Conservation (phyloP, 2,113 vertebrate species). For the Channa argus region DNA sequence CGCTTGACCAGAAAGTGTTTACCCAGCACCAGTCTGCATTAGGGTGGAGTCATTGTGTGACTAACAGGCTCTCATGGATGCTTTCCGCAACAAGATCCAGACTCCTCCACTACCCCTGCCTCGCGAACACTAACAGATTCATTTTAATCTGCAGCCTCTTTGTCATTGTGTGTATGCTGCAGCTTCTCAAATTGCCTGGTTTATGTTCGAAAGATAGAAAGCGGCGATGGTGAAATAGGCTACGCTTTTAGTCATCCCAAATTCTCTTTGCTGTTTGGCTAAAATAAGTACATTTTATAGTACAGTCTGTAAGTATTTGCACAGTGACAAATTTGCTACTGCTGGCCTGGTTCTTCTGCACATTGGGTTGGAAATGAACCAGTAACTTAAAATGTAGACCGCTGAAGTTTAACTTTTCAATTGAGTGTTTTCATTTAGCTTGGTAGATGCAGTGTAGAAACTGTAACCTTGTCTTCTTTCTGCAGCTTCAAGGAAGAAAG, state of each 20-base stretch:
- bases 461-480: not conserved
- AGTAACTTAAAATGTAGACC: not conserved
- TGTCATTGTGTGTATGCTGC: conserved; percentile 33
- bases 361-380: not conserved
- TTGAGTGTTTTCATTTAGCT: no score
- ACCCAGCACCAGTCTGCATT: conserved; percentile 26
- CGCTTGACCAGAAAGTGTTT: conserved; percentile 30
- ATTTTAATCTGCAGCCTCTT: conserved; percentile 60
- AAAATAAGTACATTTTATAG: conserved; percentile 16
- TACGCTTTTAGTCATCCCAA: conserved; percentile 15
- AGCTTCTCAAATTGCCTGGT: conserved; percentile 29
- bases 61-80: conserved; percentile 53
- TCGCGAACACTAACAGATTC: conserved; percentile 48
- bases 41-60: conserved; percentile 36
- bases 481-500: not conserved
- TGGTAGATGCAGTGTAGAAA: not conserved
- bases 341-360: not conserved
- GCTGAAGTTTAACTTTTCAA: not conserved
- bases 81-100: conserved; percentile 42
- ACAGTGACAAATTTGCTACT: conserved; percentile 8
- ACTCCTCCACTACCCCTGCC: conserved; percentile 17
- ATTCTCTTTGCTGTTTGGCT: not conserved
- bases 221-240: conserved; percentile 22
- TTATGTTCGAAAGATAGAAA: conserved; percentile 20
- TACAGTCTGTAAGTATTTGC: conserved; percentile 2